Conservation (phyloP, 2,888 invertebrate species). For the Drosophila affinis region DNA sequence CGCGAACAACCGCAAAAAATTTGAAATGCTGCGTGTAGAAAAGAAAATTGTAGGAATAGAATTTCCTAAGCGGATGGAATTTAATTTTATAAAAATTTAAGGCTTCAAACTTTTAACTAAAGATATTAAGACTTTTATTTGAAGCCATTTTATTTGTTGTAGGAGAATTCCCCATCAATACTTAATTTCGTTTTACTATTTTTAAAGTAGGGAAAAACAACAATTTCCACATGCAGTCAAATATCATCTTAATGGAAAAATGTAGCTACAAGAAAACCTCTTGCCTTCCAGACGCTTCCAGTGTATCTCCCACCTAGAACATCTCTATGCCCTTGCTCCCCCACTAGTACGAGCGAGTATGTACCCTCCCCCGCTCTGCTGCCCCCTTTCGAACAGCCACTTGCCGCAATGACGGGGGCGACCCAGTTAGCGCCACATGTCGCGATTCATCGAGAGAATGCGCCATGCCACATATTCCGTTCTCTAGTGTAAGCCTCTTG, state of each 20-base stretch:
- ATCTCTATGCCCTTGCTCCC: background rate
- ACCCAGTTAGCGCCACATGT: conserved; percentile 47
- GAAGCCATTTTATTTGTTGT: no score
- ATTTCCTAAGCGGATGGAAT: background rate
- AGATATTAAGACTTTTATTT: no score
- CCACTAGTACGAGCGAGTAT: no score
- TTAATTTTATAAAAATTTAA: no score
- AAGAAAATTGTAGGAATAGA: background rate
- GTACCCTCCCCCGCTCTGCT: background rate
- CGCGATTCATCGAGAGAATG: conserved; percentile 14
- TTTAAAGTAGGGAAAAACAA: background rate
- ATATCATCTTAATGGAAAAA: no score
- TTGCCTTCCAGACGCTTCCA: background rate
- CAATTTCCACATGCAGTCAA: background rate
- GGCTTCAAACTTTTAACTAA: background rate
- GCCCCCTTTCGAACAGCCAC: conserved; percentile 2
- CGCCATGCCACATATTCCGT: background rate
- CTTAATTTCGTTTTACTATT: background rate
- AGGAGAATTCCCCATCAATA: no score
- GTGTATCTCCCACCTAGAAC: background rate
- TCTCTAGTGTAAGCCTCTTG: conserved; percentile 42
- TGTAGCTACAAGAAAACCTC: background rate
- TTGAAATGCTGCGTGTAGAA: background rate
- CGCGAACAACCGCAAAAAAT: conserved; percentile 12
- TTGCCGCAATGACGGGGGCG: conserved; percentile 17